Conservation (phyloP, 2,888 invertebrate species). For the Cheilosia vernalis region DNA sequence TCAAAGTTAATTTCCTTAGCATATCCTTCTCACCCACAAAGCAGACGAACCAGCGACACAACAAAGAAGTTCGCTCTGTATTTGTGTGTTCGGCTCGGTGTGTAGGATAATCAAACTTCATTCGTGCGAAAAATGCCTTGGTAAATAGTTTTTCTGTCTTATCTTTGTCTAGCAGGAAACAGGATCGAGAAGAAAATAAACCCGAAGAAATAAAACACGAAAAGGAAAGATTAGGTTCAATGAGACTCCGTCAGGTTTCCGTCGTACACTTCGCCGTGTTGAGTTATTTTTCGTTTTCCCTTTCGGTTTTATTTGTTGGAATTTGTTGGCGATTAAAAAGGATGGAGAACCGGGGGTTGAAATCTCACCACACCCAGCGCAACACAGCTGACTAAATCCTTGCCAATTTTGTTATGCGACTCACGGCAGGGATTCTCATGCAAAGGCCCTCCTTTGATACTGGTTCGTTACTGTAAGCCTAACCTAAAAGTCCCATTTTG, state of each 20-base stretch:
- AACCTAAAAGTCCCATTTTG: conserved; percentile 25
- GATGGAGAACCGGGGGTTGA: conserved; percentile 50
- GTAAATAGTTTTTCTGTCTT: conserved; percentile 68
- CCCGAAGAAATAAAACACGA: conserved; percentile 36
- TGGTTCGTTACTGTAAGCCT: conserved; percentile 68
- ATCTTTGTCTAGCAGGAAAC: conserved; percentile 63
- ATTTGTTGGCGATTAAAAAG: conserved; percentile 52
- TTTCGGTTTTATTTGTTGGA: conserved; percentile 32
- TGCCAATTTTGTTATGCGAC: conserved; percentile 41
- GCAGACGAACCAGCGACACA: conserved; percentile 6
- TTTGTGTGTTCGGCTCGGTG: conserved; percentile 45
- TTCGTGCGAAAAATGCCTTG: conserved; percentile 73
- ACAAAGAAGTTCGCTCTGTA: conserved; percentile 58
- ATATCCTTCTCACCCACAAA: conserved; percentile 34
- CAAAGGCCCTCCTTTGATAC: conserved; percentile 66
- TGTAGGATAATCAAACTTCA: conserved; percentile 71
- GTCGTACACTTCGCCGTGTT: conserved; percentile 25
- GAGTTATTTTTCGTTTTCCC: background rate
- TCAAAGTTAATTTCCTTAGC: conserved; percentile 59
- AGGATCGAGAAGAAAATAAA: background rate
- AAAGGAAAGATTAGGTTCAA: conserved; percentile 21
- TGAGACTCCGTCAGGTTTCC: conserved; percentile 55
- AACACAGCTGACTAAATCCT: conserved; percentile 43
- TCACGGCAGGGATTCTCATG: conserved; percentile 41
- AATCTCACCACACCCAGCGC: conserved; percentile 3